Evolutionary conservation across 2,113 vertebrate genomes (phyloP), one percentile per base, ranked within the genome.

Genomic region (Rhinolophus sinicus): DNA sequence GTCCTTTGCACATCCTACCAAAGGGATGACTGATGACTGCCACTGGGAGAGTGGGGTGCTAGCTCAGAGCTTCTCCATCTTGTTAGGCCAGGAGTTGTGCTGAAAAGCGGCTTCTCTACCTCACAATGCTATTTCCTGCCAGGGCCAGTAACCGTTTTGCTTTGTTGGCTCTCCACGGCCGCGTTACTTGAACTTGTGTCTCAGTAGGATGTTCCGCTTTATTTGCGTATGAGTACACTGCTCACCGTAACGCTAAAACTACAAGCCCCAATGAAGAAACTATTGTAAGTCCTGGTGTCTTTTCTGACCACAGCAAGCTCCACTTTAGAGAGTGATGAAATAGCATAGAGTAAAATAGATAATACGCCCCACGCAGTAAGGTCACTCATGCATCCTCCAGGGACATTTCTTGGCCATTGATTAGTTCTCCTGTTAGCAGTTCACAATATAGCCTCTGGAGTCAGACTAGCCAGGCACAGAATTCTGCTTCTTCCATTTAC

Each of bases 251-350:
- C 44, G 91, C 56, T 83, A 50, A 90, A 72, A 30, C 33, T 35
- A 56, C 15, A 83, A 67, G 8, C 22, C 69, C n/a, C 86, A 35
- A n/a, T 76, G 96, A 70, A 70, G 50, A 87, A 52, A 35, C 38
- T 72, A 9, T 35, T 81, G 54, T 50, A 72, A 92, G 35, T 12
- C 19, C 58, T 18, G 65, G 60, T 88, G 21, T 56, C 91, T 87
- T 89, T 93, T 81, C 50, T 86, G n/a, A 72, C 50, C 52, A 85
- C 7, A 88, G 35, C 22, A 97, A 85, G 28, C 8, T 95, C 24
- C 18, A 69, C 35, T 62, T 80, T 26, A 40, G 22, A 73, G 8
- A 81, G 22, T 10, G 24, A 88, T 77, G 6, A 65, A 72, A 67
- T 28, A 90, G 19, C 15, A 21, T 44, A 50, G 16, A 77, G 6